Base-by-base conservation (phyloP, 2,888 invertebrate genomes). In the Eudemis profundana region DNA sequence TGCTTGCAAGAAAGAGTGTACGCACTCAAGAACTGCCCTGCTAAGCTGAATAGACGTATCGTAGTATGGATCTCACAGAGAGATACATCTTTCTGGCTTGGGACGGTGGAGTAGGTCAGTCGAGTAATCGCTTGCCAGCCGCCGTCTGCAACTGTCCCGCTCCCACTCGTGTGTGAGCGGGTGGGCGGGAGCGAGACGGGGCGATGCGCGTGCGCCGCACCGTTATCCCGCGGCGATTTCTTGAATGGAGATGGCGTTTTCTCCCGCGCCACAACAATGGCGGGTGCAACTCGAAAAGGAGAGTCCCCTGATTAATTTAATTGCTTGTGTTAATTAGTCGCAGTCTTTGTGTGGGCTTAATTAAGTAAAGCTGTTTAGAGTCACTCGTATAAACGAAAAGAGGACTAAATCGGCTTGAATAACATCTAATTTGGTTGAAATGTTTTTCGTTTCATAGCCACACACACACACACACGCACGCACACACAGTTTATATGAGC, bases 1-100 rank as follows among this genome's bases (percentile, higher is more conserved):
- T 89, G 89, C 86, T 81, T 85, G 85, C 87, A 89, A 93, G 93
- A 93, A 93, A 93, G 93, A 93, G 93, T 92, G 86, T 91, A 88
- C 85, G 82, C 84, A 10, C 33, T 33, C 33, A 8, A 33, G 33
- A 10, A 33, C 5, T 8, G 8, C 33, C 33, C 7, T 33, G 2
- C 33, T 10, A 5, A 33, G 10, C 33, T 2, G 10, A 33, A 33
- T 10, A 33, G 33, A 8, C 33, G 2, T 10, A 8, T 33, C 10
- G 2, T 2, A 8, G 1, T 33, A 33, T 8, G 33, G 10, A 2
- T 4, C 7, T 33, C 33, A 8, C 10, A 8, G 33, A 8, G 8
- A 8, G 33, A 33, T 33, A 12, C 33, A 10, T 8, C 33, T 33
- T 33, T 33, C 8, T 8, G 33, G 2, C 33, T 33, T 33, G 7